Base-by-base conservation (phyloP, 2,113 vertebrate species). In the Petroica traversi region DNA sequence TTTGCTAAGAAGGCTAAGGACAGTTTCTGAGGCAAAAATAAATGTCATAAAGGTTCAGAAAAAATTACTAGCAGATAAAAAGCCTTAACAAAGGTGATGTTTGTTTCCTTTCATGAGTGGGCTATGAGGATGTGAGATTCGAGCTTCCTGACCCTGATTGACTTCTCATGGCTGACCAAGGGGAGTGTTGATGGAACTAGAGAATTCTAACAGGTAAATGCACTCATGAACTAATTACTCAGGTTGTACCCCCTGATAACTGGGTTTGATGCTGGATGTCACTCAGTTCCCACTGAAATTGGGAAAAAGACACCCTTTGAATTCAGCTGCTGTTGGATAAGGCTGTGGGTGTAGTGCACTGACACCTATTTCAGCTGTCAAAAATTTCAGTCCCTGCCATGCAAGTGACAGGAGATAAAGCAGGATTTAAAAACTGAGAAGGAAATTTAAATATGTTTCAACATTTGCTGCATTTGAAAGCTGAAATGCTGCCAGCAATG, bases 401-500 rank as follows among this genome's bases (percentile, higher is more conserved):
- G 80, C 4, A 86, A 77, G 59, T 88, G 85, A 94, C 92, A 93
- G 64, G 20, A 93, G 88, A 85, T 77, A 93, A 92, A 91, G 40
- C 22, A 71, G 7, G 38, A 93, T 91, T 83, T 85, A 96, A 92
- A 93, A 69, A 74, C 61, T 71, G 81, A 88, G 49, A 82, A 95
- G 41, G 54, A 91, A 91, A 89, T 88, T 96, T 87, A 88, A 88
- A 91, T 96, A 89, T 89, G 81, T 77, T 96, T 85, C 78, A 93
- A 85, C 92, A 90, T 92, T 96, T 95, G 74, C 92, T 83, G 54
- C 58, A 74, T 92, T 93, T 88, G n/a, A n/a, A 92, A 95, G 59
- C 59, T 94, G 93, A 96, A 95, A 90, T 59, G 43, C 82, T 94
- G 88, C 94, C 96, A 95, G 71, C 12, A 85, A 80, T 69, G 88